A percentile compares a stretch with the other conserved stretches of the same genome.
phyloP scores from a whole-genome alignment of 2,797 vertebrate species.

The Galaxias olidus region DNA sequence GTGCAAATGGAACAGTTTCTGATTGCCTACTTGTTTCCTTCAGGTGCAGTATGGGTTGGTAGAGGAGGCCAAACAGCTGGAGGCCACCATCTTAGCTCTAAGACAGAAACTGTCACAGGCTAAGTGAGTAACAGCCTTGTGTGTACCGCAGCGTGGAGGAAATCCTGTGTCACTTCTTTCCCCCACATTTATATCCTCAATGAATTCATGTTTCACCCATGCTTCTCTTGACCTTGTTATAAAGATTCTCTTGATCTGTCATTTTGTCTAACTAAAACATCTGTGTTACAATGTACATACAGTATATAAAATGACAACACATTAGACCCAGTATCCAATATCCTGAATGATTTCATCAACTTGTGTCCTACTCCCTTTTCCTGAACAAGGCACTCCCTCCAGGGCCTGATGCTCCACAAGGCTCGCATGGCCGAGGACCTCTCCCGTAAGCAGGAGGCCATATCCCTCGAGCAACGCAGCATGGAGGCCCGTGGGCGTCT shows the following conservation, averaged over 20 bases:
- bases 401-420: constrained; percentile 72
- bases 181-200: not conserved
- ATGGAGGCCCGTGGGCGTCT: constrained; percentile 63
- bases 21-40: too few relatives aligned
- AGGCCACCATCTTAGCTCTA: constrained; percentile 75
- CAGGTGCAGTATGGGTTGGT: constrained; percentile 88
- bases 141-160: not conserved
- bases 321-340: not conserved
- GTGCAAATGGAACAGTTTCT: too few relatives aligned
- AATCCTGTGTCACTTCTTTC: not conserved
- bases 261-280: too few relatives aligned
- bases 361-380: not conserved
- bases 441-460: constrained; percentile 68
- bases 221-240: too few relatives aligned
- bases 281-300: too few relatives aligned
- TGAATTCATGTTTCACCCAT: not conserved
- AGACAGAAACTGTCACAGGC: constrained; percentile 83
- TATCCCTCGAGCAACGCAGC: constrained; percentile 73
- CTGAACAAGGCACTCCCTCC: constrained; percentile 65
- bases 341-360: not conserved
- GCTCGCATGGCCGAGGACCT: constrained; percentile 69
- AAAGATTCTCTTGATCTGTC: too few relatives aligned
- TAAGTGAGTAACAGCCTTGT: constrained; percentile 77
- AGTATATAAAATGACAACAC: not conserved
- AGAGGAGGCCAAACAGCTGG: constrained; percentile 83